Evolutionary conservation across 2,797 vertebrate species (phyloP).

Genomic region (Pangasius krempfi): DNA sequence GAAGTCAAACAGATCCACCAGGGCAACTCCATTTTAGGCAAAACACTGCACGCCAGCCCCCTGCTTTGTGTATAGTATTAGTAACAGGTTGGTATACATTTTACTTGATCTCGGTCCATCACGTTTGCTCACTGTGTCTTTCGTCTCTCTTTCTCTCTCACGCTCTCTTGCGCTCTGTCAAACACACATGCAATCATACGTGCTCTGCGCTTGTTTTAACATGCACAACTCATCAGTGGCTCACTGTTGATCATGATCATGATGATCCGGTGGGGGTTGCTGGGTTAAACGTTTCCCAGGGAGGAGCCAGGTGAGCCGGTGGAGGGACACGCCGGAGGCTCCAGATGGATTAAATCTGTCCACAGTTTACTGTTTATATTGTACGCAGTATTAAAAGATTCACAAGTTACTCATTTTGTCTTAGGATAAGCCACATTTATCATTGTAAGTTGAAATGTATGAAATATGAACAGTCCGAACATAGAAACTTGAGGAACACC

Average conservation of each 20-base stretch:
- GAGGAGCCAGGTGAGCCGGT: constrained; percentile 37
- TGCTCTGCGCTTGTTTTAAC: constrained; percentile 23
- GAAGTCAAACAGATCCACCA: constrained; percentile 58
- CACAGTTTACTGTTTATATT: constrained; percentile 55
- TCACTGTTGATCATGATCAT: constrained; percentile 42
- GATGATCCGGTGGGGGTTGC: constrained; percentile 37
- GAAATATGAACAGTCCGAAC: constrained; percentile 9
- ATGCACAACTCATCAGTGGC: constrained; percentile 34
- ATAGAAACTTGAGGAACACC: constrained; percentile 20
- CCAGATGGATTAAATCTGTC: constrained; percentile 60
- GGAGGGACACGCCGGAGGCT: constrained; percentile 39
- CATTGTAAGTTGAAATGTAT: background rate
- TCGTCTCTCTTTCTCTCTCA: constrained; percentile 28
- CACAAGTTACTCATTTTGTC: background rate
- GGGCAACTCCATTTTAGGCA: constrained; percentile 58
- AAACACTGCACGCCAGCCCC: constrained; percentile 47
- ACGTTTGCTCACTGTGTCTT: background rate
- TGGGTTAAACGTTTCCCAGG: constrained; percentile 43
- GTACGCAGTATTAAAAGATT: constrained; percentile 12
- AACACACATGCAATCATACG: constrained; percentile 22
- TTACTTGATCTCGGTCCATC: constrained; percentile 39
- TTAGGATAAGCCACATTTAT: constrained; percentile 13
- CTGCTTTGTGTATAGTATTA: constrained; percentile 44
- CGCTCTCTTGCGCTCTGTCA: constrained; percentile 23
- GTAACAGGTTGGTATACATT: constrained; percentile 54